Evolutionary conservation across 1,140 invertebrate genomes (phyloP).

Genomic region (Drosophila arizonae): DNA sequence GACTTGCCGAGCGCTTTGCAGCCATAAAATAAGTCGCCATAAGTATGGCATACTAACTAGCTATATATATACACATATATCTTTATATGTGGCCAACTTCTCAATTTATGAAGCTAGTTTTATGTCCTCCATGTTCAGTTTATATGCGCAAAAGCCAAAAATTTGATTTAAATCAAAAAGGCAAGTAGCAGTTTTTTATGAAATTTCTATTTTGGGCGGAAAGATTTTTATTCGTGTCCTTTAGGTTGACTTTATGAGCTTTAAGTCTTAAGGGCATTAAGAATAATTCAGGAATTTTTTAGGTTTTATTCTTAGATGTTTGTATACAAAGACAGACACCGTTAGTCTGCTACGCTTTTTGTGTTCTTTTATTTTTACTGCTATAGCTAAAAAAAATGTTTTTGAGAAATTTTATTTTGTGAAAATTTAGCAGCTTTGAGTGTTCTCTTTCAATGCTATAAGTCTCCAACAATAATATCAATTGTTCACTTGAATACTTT

Average conservation of each 20-base stretch:
- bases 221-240: not conserved
- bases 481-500: too few species aligned
- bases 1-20: constrained; percentile 1
- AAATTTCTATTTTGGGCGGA: not conserved
- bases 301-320: too few species aligned
- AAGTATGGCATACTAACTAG: constrained; percentile 13
- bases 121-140: not conserved
- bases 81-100: constrained; percentile 2
- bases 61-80: not conserved
- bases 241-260: not conserved
- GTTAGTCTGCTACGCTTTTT: too few species aligned
- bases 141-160: too few species aligned
- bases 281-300: too few species aligned
- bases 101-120: constrained; percentile 6
- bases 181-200: not conserved
- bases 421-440: too few species aligned
- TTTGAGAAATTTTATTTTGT: too few species aligned
- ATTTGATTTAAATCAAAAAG: not conserved
- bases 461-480: too few species aligned
- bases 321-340: too few species aligned
- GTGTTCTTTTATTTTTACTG: too few species aligned
- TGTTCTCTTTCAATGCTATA: too few species aligned
- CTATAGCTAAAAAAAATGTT: too few species aligned
- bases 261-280: not conserved
- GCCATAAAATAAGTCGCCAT: constrained; percentile 26